Evolutionary conservation across 2,888 invertebrate genomes (phyloP), one percentile per base, ranked within the genome.

Genomic region (Plagiodera versicolora): DNA sequence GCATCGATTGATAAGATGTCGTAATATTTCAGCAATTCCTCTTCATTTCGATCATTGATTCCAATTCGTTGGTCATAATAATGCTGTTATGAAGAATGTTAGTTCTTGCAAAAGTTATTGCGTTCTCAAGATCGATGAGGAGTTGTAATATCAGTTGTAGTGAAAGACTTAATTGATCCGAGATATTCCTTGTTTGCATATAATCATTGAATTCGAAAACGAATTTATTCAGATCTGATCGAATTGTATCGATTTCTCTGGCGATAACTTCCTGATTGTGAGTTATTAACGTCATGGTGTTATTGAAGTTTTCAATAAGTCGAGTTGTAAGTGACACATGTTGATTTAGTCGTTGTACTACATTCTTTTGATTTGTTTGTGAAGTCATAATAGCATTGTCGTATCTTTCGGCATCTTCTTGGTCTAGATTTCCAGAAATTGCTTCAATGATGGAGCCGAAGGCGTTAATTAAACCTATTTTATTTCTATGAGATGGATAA

Each of bases 321-420:
- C 14, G 11, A 1, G 24, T 57, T 1, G 39, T 57, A 1, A 50
- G 17, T 11, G 32, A 49, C 14, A 57, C 35, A 19, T 57, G 50
- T 1, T 57, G 44, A 30, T 57, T 57, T 9, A 50, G 1, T 28
- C 49, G 10, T 1, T 5, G 17, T 9, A 52, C 14, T n/a, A 52
- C 19, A 35, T 53, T 53, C 8, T 44, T n/a, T 30, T 30, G 45
- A 32, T 51, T 56, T 6, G 28, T 45, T 46, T 46, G 32, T 1
- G 56, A 18, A 5, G 44, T 8, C 32, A 19, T 1, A 14, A 60
- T 60, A 1, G 47, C 51, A 3, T 10, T 39, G 50, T 60, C 24
- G 30, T 60, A 55, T 49, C 39, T 48, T 39, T 60, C 24, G 11
- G 60, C 60, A 20, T 60, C 60, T 16, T 51, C 44, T 47, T 60